Base-by-base conservation (phyloP, 2,797 vertebrate genomes). In the Gambusia yucatana region DNA sequence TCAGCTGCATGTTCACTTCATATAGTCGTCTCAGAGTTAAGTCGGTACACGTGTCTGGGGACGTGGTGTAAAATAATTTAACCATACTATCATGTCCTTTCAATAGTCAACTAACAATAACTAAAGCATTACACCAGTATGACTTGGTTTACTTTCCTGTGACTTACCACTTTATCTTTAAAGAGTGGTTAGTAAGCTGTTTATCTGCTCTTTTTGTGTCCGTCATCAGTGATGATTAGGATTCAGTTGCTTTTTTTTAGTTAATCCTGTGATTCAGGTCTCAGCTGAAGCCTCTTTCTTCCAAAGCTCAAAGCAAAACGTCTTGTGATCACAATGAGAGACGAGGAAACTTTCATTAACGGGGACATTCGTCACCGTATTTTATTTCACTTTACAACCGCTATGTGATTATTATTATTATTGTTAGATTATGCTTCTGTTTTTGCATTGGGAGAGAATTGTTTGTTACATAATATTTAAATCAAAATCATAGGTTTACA, bases 31-130 rank as follows among this genome's bases (percentile, higher is more conserved):
- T 61, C 86, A 55, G 80, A 82, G 39, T 87, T 84, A 76, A 86
- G 69, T 84, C 72, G 69, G 78, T 80, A 80, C 76, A 79, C 81
- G 82, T 86, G 79, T 89, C 47, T 74, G 78, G 9, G 86, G 84
- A 82, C 91, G 75, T 82, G 80, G 83, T 93, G 88, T 94, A 90
- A 91, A 90, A 90, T 91, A 82, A 88, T 91, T 91, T 93, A 94
- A 91, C 83, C 92, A 82, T 80, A 78, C 86, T 88, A 76, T 93
- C 86, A 88, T 84, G 82, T 88, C 61, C 59, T 92, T 94, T 91
- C 88, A 90, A 78, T 94, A 93, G 91, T 85, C 87, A 92, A 91
- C 92, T 96, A 94, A 95, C 87, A 85, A 82, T 91, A 87, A 93
- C 91, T 93, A 91, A 94, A 93, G 90, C 88, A 88, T 92, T 91